Base-by-base conservation (phyloP, 2,888 invertebrate genomes). In the Caenorhabditis sp. region DNA sequence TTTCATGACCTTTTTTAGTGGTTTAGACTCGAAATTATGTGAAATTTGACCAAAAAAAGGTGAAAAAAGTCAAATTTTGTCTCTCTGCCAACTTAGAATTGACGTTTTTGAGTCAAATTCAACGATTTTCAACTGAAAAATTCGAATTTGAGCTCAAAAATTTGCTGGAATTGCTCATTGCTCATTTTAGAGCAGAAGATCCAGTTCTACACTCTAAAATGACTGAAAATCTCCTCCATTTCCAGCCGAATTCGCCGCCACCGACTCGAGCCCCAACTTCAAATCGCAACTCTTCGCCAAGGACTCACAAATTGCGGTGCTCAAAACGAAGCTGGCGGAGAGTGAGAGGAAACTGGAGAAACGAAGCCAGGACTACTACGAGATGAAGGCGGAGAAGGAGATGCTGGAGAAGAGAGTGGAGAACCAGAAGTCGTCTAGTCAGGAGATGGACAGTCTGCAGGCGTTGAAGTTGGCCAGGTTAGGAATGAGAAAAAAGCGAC, bases 361-460 rank as follows among this genome's bases (percentile, higher is more conserved):
- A 51, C 59, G 85, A 35, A 81, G 83, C 47, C 82, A 86, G 47
- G 85, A 87, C 44, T 85, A 80, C 56, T 86, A 82, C 24, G 87
- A 87, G 56, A 68, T 85, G 84, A 87, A 89, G 56, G 85, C 84
- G 7, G 87, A 87, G 51, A 86, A 86, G 38, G 87, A 92, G 82
- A 70, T 82, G 76, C 93, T 94, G 79, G 92, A 93, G 83, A 89
- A 87, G 19, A 28, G 83, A 56, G 38, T 85, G 14, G 69, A 81
- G 28, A 77, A 82, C 35, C 79, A 75, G n/a, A 68, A 81, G 22
- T 56, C 64, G 14, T 79, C 77, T 1, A 69, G 28, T 19, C 51
- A 72, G 2, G 80, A 84, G n/a, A 41, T 73, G 31, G 84, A 84
- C 35, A 83, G 79, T 72, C 35, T 87, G 1, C 86, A 87, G 61